These are phyloP conservation scores for Myripristis murdjan DNA, from an alignment of 2,797 vertebrate genomes.

Conservation along the genomic window DNA sequence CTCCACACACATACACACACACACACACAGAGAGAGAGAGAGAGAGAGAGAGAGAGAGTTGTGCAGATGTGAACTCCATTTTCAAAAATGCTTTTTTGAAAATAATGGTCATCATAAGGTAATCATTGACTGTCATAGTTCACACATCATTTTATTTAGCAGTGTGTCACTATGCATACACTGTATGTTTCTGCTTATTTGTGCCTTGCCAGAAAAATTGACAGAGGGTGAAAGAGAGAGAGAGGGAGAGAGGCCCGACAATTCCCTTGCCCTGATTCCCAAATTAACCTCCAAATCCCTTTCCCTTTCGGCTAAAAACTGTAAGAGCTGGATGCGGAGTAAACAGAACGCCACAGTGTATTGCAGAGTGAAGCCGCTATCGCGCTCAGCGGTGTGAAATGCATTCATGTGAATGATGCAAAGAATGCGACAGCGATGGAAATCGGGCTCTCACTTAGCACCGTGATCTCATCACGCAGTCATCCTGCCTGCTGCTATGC, in stretches of 20 bases:
- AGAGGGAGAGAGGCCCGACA: not conserved
- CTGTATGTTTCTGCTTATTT: not conserved
- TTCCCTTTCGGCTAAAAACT: not conserved
- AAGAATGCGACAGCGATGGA: constrained; percentile 43
- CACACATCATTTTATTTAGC: too few species aligned
- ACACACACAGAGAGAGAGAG: too few species aligned
- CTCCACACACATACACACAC: too few species aligned
- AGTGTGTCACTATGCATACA: too few species aligned
- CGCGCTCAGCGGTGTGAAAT: constrained; percentile 40
- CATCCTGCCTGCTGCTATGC: constrained; percentile 7
- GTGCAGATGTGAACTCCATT: too few species aligned
- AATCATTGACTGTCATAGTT: too few species aligned
- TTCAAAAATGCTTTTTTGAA: too few species aligned
- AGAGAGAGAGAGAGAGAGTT: too few species aligned
- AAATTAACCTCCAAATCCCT: not conserved
- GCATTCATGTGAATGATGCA: constrained; percentile 54
- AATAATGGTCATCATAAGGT: too few species aligned
- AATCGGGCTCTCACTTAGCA: constrained; percentile 37
- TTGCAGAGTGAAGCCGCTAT: constrained; percentile 19
- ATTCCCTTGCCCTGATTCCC: not conserved
- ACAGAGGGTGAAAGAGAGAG: not conserved
- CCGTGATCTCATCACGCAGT: constrained; percentile 35
- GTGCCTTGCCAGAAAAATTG: too few species aligned
- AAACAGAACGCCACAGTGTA: constrained; percentile 41
- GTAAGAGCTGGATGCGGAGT: not conserved